A percentile compares a stretch with the other conserved stretches of the same genome.
Conservation (phyloP, 1,140 invertebrate genomes). For the Heliconius nattereri region DNA sequence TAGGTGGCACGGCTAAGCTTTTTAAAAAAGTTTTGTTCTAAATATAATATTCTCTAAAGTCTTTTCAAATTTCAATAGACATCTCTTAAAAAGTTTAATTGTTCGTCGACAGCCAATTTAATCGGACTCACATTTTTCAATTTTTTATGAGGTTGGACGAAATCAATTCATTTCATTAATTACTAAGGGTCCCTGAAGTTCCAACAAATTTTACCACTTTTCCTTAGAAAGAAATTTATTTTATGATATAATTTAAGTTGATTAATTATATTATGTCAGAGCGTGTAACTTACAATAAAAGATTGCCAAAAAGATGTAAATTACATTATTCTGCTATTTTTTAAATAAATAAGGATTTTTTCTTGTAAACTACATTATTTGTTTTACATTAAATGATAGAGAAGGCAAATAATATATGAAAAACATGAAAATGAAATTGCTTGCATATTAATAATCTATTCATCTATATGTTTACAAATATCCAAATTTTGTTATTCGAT, state of each 20-base stretch:
- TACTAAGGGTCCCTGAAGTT: neutral
- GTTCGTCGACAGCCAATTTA: neutral
- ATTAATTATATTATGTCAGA: neutral
- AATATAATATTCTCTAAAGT: neutral
- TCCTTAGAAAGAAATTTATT: neutral
- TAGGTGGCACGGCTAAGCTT: too few relatives aligned
- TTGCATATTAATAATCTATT: too few relatives aligned
- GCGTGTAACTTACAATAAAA: neutral
- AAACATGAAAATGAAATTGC: too few relatives aligned
- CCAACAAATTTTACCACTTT: neutral
- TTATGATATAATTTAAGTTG: neutral
- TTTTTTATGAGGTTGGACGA: neutral
- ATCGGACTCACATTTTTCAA: neutral
- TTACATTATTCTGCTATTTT: too few relatives aligned
- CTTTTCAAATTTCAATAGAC: neutral
- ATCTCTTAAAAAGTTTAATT: neutral
- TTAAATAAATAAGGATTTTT: too few relatives aligned
- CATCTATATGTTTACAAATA: too few relatives aligned
- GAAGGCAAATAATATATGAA: too few relatives aligned
- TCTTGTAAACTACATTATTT: too few relatives aligned
- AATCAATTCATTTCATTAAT: conserved; percentile 9
- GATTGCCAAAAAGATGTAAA: too few relatives aligned
- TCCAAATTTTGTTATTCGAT: too few relatives aligned
- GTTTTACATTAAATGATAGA: too few relatives aligned
- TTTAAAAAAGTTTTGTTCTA: neutral